Base-by-base conservation (phyloP, 2,888 invertebrate genomes). In the Campopleginae sp. region DNA sequence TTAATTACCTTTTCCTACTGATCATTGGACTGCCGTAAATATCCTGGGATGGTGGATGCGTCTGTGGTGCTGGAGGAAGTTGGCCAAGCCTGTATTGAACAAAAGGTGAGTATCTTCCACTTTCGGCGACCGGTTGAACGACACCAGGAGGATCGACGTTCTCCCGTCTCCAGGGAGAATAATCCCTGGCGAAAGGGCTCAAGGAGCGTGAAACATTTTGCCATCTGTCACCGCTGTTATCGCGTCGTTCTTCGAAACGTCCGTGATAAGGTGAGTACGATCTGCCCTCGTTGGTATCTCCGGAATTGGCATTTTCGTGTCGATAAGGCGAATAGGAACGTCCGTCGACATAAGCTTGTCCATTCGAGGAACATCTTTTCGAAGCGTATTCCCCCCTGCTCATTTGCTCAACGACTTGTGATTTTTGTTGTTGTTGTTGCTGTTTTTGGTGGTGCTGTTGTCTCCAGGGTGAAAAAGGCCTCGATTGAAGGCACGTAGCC, bases 121-220 rank as follows among this genome's bases (percentile, higher is more conserved):
- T 90, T 84, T 91, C 93, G 23, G 80, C 87, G 31, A 88, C 86
- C 31, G 91, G 88, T 79, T 92, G 93, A 79, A 92, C 88, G n/a
- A 93, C 93, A 33, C 92, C 92, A 8, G 93, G 93, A 8, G 93
- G 93, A 88, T 94, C 93, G 31, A 94, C 93, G 76, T 94, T 94
- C 80, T 94, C 93, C 31, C 93, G 89, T 70, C 93, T 90, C 93
- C 93, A 94, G 1, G 93, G 93, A 38, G 93, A 94, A 84, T 94
- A 94, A 82, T 94, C 93, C n/a, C 93, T 87, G 3, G 93, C 88
- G 71, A 93, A 93, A 2, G 93, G 93, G 71, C 93, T 94, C 48
- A 93, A 80, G 0, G 93, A 93, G 71, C 93, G 90, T 48, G 87
- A 88, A 8, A 84, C 83, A 54, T 86, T 88, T 80, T 91, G 90